Evolutionary conservation across 2,888 invertebrate genomes (phyloP), one percentile per base, ranked within the genome.

Genomic region (Pachymerium ferrugineum): DNA sequence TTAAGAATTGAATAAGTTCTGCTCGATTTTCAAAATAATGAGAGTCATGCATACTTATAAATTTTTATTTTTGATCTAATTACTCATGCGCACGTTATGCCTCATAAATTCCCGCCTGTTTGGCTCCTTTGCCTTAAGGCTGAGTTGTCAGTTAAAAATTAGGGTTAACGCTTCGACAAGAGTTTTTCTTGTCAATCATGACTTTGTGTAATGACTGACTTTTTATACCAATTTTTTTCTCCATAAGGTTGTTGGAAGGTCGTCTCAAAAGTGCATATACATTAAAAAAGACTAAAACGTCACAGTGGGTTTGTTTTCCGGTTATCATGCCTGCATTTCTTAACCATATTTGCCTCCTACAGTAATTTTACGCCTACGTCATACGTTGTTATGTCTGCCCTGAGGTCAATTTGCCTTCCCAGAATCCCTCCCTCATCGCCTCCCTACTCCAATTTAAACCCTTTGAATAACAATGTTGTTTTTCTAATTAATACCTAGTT

Each of bases 331-430:
- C 54, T 25, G 54, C 62, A 62, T 62, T 62, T 62, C 62, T 62
- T 25, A 62, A 62, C 62, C 62, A 62, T 62, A 62, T 62, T 62
- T 62, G 62, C 62, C 62, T 62, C 62, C 62, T 25, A 62, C 62
- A 62, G 28, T 3, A 62, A 62, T 62, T 28, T 62, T 62, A 28
- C 62, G 62, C 62, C 62, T 62, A 25, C 62, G 62, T 62, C 62
- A 62, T 28, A 28, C 28, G 62, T 47, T 47, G 47, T 62, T 62
- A 62, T 62, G 62, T 62, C 62, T 62, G 62, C 62, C 62, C 62
- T 5, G 62, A 25, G 62, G 62, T 62, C 62, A 62, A 22, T 62
- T 62, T 22, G 62, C 28, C 62, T 62, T 62, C 62, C 25, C 62
- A 62, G 62, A 62, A 62, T 62, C 62, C 62, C 10, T 62, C 28